Conservation (phyloP, 2,888 invertebrate species). For the Cepaea hortensis region DNA sequence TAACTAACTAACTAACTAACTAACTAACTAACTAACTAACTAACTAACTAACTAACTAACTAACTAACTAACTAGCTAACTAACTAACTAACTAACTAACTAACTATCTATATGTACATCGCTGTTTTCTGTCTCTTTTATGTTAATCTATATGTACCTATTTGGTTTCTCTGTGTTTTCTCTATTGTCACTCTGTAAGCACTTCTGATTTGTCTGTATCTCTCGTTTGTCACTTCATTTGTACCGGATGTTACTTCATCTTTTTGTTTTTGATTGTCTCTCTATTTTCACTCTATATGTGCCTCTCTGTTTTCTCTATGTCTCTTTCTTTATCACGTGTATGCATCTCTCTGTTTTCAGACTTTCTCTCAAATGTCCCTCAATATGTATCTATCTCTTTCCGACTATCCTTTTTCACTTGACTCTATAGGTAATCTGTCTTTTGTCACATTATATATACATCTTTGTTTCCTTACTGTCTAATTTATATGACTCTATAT, state of each 20-base stretch:
- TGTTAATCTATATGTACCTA: too few relatives aligned
- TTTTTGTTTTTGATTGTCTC: too few relatives aligned
- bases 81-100: conserved; percentile 2
- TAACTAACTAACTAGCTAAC: background rate
- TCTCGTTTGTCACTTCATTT: background rate
- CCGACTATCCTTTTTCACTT: too few relatives aligned
- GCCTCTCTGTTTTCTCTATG: too few relatives aligned
- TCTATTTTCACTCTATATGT: too few relatives aligned
- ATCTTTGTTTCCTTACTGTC: background rate
- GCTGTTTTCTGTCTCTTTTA: too few relatives aligned
- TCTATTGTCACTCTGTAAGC: background rate
- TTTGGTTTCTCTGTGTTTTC: background rate
- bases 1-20: background rate
- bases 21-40: background rate
- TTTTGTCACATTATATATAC: background rate
- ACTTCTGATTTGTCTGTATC: background rate
- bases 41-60: background rate
- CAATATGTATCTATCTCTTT: too few relatives aligned
- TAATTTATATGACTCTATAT: background rate
- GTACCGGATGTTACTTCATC: too few relatives aligned
- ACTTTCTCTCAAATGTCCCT: too few relatives aligned
- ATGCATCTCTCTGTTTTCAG: background rate
- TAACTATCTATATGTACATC: background rate
- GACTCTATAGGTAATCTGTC: background rate
- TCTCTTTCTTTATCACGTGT: too few relatives aligned